Percentiles rank a stretch among this genome's conserved stretches.
Conservation (phyloP, 2,113 vertebrate species). For the Alces alces region DNA sequence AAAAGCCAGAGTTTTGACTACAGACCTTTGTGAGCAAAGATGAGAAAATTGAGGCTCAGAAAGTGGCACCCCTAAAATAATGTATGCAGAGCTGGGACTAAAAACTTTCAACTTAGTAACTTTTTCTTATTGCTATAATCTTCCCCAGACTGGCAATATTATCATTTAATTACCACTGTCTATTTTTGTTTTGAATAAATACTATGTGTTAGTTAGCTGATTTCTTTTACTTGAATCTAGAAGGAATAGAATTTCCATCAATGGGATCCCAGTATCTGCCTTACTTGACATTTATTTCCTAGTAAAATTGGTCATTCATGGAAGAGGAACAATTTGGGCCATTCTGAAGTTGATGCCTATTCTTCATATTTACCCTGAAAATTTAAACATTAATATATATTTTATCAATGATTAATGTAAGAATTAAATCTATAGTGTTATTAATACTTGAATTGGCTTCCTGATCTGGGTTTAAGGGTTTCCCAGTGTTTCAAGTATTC, state of each 20-base stretch:
- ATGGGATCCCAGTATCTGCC: constrained; percentile 25
- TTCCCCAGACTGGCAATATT: constrained; percentile 51
- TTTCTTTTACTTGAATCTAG: constrained; percentile 62
- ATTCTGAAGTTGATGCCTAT: background rate
- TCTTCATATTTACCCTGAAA: background rate
- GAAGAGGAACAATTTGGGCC: background rate
- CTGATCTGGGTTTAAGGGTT: background rate
- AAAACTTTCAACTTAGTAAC: background rate
- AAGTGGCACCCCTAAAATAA: background rate
- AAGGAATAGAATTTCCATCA: constrained; percentile 47
- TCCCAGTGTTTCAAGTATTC: constrained; percentile 8
- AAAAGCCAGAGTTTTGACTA: background rate
- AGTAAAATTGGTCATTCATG: background rate
- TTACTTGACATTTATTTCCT: background rate
- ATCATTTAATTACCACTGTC: constrained; percentile 65
- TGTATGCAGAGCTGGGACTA: background rate
- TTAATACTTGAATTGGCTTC: background rate
- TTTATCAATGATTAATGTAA: background rate
- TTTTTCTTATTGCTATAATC: background rate
- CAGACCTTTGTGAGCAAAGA: background rate
- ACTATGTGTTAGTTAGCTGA: background rate
- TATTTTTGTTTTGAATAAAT: constrained; percentile 73
- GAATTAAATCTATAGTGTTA: background rate
- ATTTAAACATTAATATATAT: background rate
- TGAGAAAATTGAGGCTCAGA: background rate